Evolutionary conservation across 2,888 invertebrate species (phyloP).

Genomic region (Leptinotarsa juncta): DNA sequence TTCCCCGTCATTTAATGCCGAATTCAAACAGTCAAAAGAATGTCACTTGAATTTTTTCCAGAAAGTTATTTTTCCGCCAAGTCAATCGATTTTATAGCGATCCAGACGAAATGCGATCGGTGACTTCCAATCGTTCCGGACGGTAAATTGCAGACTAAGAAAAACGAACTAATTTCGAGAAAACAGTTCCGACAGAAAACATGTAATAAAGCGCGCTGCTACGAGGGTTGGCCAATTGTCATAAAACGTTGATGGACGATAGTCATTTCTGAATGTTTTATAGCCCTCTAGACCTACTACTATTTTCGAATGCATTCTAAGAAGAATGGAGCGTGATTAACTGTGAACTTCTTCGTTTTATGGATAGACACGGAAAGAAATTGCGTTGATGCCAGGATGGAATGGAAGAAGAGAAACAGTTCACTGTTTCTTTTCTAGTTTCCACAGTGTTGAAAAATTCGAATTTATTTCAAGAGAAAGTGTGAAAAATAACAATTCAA

Average conservation of each 20-base stretch:
- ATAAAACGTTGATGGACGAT: slow-evolving; percentile 58
- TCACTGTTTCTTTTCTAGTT: too few relatives aligned
- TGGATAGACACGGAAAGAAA: too few relatives aligned
- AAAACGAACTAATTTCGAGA: slow-evolving; percentile 50
- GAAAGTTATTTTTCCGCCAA: neutral
- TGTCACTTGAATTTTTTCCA: neutral
- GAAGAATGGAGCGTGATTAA: slow-evolving; percentile 27
- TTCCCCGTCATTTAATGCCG: too few relatives aligned
- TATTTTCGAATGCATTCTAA: slow-evolving; percentile 43
- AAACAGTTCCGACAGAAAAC: slow-evolving; percentile 55
- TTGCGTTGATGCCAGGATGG: neutral
- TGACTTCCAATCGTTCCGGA: slow-evolving; percentile 26
- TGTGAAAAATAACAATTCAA: too few relatives aligned
- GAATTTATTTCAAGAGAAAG: too few relatives aligned
- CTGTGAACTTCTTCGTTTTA: slow-evolving; percentile 14
- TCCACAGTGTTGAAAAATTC: too few relatives aligned
- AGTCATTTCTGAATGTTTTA: slow-evolving; percentile 57
- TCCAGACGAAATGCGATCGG: neutral
- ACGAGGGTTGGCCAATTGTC: slow-evolving; percentile 58
- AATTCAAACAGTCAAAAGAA: too few relatives aligned
- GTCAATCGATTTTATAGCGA: neutral
- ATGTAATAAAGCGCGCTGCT: slow-evolving; percentile 50
- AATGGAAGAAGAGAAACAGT: neutral
- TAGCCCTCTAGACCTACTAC: slow-evolving; percentile 52
- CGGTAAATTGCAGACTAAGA: slow-evolving; percentile 30